These are phyloP conservation scores for Lipotes vexillifer DNA, from an alignment of 2,113 vertebrate genomes.

Conservation along the genomic window DNA sequence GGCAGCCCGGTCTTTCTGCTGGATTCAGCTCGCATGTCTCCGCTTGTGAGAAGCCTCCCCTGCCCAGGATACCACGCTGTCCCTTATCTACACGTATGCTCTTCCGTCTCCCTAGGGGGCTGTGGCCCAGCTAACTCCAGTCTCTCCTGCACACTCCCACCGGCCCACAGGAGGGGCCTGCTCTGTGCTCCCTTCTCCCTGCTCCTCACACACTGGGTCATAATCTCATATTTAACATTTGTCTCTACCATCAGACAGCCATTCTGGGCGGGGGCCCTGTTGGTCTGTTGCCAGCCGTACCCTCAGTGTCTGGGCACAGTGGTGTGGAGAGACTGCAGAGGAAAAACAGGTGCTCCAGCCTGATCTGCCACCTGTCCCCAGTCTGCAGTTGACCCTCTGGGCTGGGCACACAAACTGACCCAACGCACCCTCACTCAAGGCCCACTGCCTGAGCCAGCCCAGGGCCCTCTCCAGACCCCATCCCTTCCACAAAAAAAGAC, in stretches of 20 bases:
- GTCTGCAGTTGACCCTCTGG: neutral
- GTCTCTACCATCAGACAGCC: neutral
- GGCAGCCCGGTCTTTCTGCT: neutral
- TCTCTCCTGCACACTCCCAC: neutral
- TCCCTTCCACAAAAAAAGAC: neutral
- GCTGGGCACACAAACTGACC: neutral
- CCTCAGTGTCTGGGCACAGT: neutral
- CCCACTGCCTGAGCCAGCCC: rapidly evolving
- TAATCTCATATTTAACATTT: rapidly evolving
- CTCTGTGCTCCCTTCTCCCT: neutral
- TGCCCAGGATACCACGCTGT: rapidly evolving
- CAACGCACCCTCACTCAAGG: rapidly evolving
- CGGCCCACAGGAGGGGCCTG: neutral
- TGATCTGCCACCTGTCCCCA: neutral
- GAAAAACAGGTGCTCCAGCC: neutral
- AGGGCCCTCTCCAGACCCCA: neutral
- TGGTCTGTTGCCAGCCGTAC: neutral
- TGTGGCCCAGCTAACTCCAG: neutral
- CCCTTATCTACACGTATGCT: no score
- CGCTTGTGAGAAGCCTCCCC: neutral
- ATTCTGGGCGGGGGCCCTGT: neutral
- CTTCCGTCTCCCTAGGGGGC: neutral
- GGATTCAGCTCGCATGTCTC: neutral
- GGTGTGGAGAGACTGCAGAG: neutral
- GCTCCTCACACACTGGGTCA: rapidly evolving